Conservation (phyloP, 2,113 vertebrate species). For the Corythaeola cristata region DNA sequence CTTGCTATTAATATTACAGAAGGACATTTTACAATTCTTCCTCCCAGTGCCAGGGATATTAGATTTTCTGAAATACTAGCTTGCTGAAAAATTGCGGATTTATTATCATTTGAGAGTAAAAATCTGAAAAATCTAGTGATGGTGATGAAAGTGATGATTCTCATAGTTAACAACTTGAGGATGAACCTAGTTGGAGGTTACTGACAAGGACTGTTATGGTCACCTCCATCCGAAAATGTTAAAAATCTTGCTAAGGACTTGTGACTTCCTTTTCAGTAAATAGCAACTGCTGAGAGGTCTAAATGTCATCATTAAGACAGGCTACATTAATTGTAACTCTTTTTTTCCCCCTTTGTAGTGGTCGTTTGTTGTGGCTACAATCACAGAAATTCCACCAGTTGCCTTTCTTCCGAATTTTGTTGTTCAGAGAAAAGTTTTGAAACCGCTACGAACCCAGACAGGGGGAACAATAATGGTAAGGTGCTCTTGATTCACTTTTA, state of each 20-base stretch:
- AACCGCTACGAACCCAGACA: conserved; percentile 89
- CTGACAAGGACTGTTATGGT: neutral
- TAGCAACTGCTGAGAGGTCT: neutral
- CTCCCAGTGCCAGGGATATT: neutral
- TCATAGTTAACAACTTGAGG: neutral
- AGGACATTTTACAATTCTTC: neutral
- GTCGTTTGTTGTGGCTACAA: conserved; percentile 91
- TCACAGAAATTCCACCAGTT: conserved; percentile 95
- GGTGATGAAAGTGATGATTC: neutral
- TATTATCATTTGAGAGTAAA: neutral
- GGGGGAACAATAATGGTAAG: conserved; percentile 97
- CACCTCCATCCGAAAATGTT: neutral
- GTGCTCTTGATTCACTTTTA: neutral
- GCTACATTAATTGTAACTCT: neutral
- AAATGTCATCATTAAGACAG: neutral
- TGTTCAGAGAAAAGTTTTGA: conserved; percentile 92
- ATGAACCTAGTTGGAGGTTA: neutral
- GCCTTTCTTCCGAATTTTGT: conserved; percentile 93
- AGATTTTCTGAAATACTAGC: neutral
- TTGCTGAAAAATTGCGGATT: neutral
- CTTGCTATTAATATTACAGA: neutral
- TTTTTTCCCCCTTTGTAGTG: conserved; percentile 75
- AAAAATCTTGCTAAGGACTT: neutral
- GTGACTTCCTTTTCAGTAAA: neutral
- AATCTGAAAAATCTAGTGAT: neutral